Percentiles rank a stretch among this genome's conserved stretches.
Conservation (phyloP, 2,888 invertebrate species). For the Choristoneura rosaceana region DNA sequence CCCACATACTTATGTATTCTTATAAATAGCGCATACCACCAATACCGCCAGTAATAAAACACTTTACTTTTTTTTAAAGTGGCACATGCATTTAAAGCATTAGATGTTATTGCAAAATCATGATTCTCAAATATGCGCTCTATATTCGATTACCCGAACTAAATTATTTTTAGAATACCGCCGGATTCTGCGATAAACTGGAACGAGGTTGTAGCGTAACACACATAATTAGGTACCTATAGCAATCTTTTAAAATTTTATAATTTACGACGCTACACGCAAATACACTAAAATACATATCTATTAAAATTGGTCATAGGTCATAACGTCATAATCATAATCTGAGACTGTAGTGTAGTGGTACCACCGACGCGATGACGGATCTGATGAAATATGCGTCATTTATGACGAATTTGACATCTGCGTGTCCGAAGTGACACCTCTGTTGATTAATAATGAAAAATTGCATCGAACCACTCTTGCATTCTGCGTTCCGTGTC, state of each 20-base stretch:
- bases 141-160: constrained; percentile 48
- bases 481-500: constrained; percentile 75
- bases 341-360: not conserved
- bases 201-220: constrained; percentile 58
- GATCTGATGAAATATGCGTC: no score
- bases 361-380: no score
- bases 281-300: not conserved
- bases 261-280: not conserved
- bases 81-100: constrained; percentile 4
- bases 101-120: constrained; percentile 19
- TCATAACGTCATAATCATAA: not conserved
- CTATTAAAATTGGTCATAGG: not conserved
- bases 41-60: constrained; percentile 1
- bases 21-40: constrained; percentile 7
- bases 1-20: constrained; percentile 4
- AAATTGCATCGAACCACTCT: constrained; percentile 64
- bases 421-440: constrained; percentile 20
- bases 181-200: constrained; percentile 57
- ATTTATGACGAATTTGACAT: constrained; percentile 4
- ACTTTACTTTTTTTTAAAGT: not conserved
- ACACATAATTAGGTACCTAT: constrained; percentile 14
- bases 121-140: constrained; percentile 19
- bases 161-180: constrained; percentile 59
- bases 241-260: not conserved
- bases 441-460: constrained; percentile 42